Conservation (phyloP, 2,113 vertebrate species). For the Otus sunia region DNA sequence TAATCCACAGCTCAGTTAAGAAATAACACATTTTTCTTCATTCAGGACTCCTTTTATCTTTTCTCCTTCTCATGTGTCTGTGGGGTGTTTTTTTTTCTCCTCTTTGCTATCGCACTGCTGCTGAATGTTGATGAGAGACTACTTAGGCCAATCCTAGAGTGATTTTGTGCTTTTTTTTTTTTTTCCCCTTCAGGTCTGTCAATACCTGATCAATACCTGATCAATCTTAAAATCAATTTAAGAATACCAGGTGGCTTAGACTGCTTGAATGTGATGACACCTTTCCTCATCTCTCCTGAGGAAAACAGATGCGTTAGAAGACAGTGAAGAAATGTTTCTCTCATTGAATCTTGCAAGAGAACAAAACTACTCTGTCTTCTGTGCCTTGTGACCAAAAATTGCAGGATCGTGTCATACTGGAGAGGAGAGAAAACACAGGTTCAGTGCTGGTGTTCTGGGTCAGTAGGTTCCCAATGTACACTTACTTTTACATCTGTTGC, state of each 20-base stretch:
- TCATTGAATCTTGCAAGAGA: neutral
- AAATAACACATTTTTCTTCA: constrained; percentile 43
- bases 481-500: constrained; percentile 47
- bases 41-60: constrained; percentile 45
- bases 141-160: neutral
- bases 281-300: neutral
- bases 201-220: neutral
- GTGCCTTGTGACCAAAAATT: neutral
- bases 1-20: constrained; percentile 23
- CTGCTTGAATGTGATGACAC: neutral
- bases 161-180: neutral
- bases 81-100: neutral
- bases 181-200: neutral
- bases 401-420: neutral
- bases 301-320: neutral
- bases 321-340: neutral
- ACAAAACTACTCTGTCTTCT: neutral
- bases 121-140: constrained; percentile 37
- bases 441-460: neutral
- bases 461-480: constrained; percentile 35
- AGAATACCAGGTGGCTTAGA: neutral
- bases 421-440: constrained; percentile 11
- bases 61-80: neutral
- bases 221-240: neutral
- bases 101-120: neutral